Conservation (phyloP, 2,797 vertebrate genomes). For the Syndactyla subalaris region DNA sequence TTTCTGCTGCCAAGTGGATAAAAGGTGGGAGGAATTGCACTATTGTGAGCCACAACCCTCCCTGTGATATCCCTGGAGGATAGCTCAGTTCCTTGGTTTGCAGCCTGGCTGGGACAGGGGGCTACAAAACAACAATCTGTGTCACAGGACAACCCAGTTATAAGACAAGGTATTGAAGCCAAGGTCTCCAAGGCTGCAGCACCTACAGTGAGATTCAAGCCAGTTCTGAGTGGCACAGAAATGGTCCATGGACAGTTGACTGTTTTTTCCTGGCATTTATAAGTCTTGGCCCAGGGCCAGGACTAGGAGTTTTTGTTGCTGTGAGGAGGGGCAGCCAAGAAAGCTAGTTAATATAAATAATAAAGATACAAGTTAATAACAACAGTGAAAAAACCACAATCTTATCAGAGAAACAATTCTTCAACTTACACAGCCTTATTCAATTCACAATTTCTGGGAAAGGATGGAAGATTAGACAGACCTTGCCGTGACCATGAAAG, state of each 20-base stretch:
- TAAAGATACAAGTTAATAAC: slow-evolving; percentile 39
- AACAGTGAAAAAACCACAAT: slow-evolving; percentile 47
- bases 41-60: neutral
- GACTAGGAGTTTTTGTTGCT: neutral
- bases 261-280: neutral
- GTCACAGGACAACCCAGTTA: neutral
- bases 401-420: slow-evolving; percentile 53
- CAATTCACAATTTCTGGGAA: slow-evolving; percentile 54
- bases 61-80: neutral
- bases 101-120: neutral
- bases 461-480: neutral
- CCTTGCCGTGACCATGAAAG: neutral
- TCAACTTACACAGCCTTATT: slow-evolving; percentile 39
- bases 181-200: neutral
- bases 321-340: neutral
- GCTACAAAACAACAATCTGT: neutral
- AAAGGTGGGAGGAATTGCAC: neutral
- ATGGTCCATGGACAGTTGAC: neutral
- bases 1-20: neutral
- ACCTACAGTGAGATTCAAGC: neutral
- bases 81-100: neutral
- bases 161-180: fast-evolving
- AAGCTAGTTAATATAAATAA: slow-evolving; percentile 37
- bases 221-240: neutral
- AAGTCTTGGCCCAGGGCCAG: neutral